Percentiles rank a stretch among this genome's conserved stretches.
Conservation (phyloP, 2,888 invertebrate genomes). For the Dynastes maya region DNA sequence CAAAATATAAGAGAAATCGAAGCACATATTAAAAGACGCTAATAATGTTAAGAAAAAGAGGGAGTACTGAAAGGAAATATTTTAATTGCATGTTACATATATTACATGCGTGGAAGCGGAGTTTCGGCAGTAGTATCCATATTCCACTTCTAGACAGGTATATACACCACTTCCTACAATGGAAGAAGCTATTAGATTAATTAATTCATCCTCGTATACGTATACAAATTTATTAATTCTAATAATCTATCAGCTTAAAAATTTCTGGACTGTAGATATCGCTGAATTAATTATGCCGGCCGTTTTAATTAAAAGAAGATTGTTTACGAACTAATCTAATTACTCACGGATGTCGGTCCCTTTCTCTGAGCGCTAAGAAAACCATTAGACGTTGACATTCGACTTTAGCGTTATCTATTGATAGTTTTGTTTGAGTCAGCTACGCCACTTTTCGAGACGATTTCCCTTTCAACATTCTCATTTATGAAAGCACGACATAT, state of each 20-base stretch:
- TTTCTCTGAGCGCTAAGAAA: slow-evolving; percentile 20
- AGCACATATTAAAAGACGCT: too few species aligned
- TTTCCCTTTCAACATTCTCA: slow-evolving; percentile 14
- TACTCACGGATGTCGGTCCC: slow-evolving; percentile 46
- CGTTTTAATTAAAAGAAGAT: slow-evolving; percentile 45
- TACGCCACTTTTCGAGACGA: neutral
- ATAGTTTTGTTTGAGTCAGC: neutral
- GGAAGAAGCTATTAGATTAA: neutral
- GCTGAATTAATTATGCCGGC: slow-evolving; percentile 45
- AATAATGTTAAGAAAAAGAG: too few species aligned
- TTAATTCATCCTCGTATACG: slow-evolving; percentile 13
- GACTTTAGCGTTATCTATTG: slow-evolving; percentile 27
- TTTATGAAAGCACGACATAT: slow-evolving; percentile 8
- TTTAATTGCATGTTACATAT: too few species aligned
- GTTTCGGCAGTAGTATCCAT: too few species aligned
- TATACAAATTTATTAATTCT: slow-evolving; percentile 36
- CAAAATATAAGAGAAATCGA: too few species aligned
- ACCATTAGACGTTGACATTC: slow-evolving; percentile 43
- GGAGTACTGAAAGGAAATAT: too few species aligned
- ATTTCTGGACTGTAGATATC: slow-evolving; percentile 20
- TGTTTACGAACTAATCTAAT: slow-evolving; percentile 47
- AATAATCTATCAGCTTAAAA: slow-evolving; percentile 44
- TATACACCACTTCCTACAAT: neutral
- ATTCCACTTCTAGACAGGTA: neutral
- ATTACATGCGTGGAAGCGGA: too few species aligned